Conservation (phyloP, 2,797 vertebrate genomes). For the Brotula barbata region DNA sequence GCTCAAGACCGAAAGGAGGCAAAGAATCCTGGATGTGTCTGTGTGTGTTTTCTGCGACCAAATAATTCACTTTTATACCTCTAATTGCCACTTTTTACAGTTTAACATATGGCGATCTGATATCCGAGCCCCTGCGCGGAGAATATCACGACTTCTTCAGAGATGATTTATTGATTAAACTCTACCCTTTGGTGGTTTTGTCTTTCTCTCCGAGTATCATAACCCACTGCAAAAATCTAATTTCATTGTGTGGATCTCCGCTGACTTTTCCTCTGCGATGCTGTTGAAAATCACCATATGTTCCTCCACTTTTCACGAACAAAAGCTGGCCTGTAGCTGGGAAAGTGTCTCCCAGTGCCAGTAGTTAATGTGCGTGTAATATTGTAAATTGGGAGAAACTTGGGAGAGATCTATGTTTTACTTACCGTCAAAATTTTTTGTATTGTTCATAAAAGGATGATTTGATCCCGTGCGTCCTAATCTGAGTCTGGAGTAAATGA, state of each 20-base stretch:
- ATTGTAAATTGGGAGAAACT: slow-evolving; percentile 1
- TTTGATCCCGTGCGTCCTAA: no score
- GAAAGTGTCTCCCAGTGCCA: background rate
- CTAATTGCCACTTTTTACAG: background rate
- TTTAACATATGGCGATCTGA: slow-evolving; percentile 10
- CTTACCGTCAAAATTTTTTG: no score
- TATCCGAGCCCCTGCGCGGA: background rate
- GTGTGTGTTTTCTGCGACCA: background rate
- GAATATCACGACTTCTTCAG: slow-evolving; percentile 1
- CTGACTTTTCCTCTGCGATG: slow-evolving; percentile 32
- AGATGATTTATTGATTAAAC: slow-evolving; percentile 35
- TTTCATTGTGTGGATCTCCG: slow-evolving; percentile 15
- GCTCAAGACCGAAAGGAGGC: background rate
- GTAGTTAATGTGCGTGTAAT: no score
- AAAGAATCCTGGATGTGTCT: background rate
- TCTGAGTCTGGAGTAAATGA: no score
- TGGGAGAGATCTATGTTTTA: no score
- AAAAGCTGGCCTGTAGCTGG: background rate
- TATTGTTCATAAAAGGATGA: no score
- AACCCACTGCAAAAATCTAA: background rate
- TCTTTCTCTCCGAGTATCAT: slow-evolving; percentile 23
- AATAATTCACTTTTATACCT: background rate
- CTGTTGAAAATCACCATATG: slow-evolving; percentile 12
- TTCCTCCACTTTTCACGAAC: slow-evolving; percentile 21
- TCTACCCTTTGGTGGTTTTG: slow-evolving; percentile 16